Evolutionary conservation across 2,113 vertebrate species (phyloP).

Genomic region (Isichthys henryi): DNA sequence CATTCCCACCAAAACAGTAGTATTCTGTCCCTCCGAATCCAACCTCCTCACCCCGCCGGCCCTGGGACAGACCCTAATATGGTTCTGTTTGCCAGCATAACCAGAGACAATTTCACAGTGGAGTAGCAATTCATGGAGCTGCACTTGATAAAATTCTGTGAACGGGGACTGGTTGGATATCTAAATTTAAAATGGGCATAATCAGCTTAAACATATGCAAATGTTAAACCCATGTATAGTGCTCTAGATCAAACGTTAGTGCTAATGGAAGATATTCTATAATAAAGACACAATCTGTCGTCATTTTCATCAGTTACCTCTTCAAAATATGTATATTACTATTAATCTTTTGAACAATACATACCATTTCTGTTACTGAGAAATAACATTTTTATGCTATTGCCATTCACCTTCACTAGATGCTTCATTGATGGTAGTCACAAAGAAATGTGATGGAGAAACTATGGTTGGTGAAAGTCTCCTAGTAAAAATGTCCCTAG

Average conservation of each 20-base stretch:
- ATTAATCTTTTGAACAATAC: not conserved
- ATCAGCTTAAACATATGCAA: not conserved
- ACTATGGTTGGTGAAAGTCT: not conserved
- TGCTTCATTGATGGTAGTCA: not conserved
- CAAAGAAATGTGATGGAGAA: not conserved
- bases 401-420: not conserved
- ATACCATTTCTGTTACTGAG: not conserved
- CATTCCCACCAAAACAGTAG: not conserved
- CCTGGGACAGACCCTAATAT: not conserved
- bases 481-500: not conserved
- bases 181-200: not conserved
- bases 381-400: not conserved
- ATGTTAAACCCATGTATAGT: not conserved
- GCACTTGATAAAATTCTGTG: not conserved
- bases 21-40: not conserved
- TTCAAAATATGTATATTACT: not conserved
- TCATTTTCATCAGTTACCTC: not conserved
- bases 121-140: not conserved
- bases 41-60: not conserved
- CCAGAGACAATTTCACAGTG: not conserved
- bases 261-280: not conserved
- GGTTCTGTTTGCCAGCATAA: not conserved
- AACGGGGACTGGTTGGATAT: not conserved
- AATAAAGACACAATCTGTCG: not conserved
- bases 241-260: not conserved